phyloP scores from a whole-genome alignment of 2,888 invertebrate genomes.

The Andrena trimmerana region DNA sequence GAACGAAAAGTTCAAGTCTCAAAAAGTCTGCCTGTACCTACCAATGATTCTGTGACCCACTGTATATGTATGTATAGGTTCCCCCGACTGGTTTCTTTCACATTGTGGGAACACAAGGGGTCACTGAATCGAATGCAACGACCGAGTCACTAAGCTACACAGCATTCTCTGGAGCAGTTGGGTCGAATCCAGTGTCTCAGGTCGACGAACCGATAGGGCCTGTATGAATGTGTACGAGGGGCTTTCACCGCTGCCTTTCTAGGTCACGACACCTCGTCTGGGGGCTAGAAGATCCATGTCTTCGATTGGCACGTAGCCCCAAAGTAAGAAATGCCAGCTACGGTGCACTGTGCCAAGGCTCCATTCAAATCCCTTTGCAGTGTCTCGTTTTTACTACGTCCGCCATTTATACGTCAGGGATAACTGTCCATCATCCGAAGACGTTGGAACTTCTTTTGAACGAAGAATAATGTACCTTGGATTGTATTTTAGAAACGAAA shows the following conservation, averaged over 20 bases:
- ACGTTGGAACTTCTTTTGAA: neutral
- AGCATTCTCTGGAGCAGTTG: slow-evolving; percentile 22
- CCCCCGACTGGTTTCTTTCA: too few species aligned
- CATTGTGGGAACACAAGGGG: neutral
- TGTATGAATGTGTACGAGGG: slow-evolving; percentile 49
- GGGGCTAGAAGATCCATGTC: slow-evolving; percentile 58
- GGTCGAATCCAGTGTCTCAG: slow-evolving; percentile 50
- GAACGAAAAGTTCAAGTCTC: too few species aligned
- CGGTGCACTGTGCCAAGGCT: slow-evolving; percentile 35
- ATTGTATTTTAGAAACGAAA: neutral
- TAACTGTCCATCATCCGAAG: slow-evolving; percentile 1
- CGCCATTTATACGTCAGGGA: slow-evolving; percentile 25
- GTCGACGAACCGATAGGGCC: slow-evolving; percentile 72
- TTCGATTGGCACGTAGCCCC: slow-evolving; percentile 54
- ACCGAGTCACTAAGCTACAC: neutral
- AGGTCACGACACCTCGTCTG: slow-evolving; percentile 61
- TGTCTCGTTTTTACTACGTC: slow-evolving; percentile 16
- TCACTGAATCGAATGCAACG: neutral
- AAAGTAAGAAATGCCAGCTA: slow-evolving; percentile 30
- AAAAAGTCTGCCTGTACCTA: too few species aligned
- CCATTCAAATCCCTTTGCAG: slow-evolving; percentile 27
- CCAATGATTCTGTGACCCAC: too few species aligned
- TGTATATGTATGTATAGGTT: too few species aligned
- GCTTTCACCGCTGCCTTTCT: slow-evolving; percentile 72
- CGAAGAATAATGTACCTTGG: neutral